phyloP scores from a whole-genome alignment of 2,113 vertebrate genomes.

The Dasyornis broadbenti region DNA sequence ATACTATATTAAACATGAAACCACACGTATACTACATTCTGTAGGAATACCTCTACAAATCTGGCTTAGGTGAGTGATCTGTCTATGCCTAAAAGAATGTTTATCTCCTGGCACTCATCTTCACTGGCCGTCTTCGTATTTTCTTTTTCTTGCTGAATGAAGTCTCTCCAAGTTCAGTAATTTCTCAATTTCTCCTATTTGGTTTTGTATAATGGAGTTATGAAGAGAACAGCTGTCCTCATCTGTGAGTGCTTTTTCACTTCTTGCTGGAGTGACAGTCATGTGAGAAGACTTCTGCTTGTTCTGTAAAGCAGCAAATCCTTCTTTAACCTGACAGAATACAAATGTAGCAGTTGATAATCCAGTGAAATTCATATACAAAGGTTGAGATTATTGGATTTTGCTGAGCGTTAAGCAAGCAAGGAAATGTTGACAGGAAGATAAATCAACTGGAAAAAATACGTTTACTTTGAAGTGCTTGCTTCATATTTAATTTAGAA shows the following conservation, averaged over 20 bases:
- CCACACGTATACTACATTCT: neutral
- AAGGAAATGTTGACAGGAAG: neutral
- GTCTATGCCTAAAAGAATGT: neutral
- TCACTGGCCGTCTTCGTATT: slow-evolving; percentile 48
- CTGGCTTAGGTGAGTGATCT: neutral
- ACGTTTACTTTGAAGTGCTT: neutral
- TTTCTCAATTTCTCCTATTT: slow-evolving; percentile 59
- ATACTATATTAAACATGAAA: neutral
- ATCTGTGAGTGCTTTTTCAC: neutral
- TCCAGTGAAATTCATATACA: neutral
- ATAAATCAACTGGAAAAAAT: neutral
- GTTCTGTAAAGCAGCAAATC: neutral
- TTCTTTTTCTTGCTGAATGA: slow-evolving; percentile 66
- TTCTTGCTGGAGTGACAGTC: neutral
- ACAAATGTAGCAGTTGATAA: neutral
- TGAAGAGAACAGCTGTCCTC: neutral
- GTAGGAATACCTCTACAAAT: neutral
- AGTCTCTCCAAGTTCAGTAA: slow-evolving; percentile 53
- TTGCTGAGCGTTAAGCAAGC: neutral
- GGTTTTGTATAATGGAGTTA: slow-evolving; percentile 29
- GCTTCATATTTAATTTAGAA: neutral
- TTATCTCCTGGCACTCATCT: neutral
- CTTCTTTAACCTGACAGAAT: slow-evolving; percentile 52
- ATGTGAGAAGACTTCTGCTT: neutral
- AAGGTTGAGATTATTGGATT: neutral